These are phyloP conservation scores for Aspiorhynchus laticeps DNA, from an alignment of 2,113 vertebrate species.

Conservation along the genomic window DNA sequence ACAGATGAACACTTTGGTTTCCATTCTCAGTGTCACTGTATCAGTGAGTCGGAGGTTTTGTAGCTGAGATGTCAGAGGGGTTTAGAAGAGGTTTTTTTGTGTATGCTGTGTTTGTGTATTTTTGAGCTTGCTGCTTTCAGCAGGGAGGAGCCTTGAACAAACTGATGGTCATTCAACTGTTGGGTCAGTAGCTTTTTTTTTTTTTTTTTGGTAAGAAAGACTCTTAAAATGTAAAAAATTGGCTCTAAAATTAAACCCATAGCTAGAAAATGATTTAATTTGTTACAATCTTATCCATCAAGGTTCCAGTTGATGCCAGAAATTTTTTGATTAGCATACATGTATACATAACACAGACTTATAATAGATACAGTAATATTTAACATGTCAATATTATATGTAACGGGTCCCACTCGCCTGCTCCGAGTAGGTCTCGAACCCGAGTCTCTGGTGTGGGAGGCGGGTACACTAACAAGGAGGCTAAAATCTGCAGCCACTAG, in stretches of 20 bases:
- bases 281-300: background rate
- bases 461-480: no score
- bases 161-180: constrained; percentile 23
- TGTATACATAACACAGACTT: background rate
- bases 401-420: no score
- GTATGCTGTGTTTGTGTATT: no score
- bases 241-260: background rate
- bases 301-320: background rate
- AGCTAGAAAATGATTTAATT: background rate
- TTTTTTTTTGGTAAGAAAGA: background rate
- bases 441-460: no score
- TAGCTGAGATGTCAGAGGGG: background rate
- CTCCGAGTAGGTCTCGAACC: no score
- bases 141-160: constrained; percentile 30
- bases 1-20: background rate
- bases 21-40: background rate
- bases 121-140: background rate
- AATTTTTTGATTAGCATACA: background rate
- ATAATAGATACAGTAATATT: no score
- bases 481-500: no score
- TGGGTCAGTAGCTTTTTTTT: background rate
- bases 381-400: no score
- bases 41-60: background rate
- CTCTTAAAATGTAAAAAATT: background rate
- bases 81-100: background rate